Percentiles rank a stretch among this genome's conserved stretches.
Conservation (phyloP, 2,797 vertebrate species). For the Acanthurus tractus region DNA sequence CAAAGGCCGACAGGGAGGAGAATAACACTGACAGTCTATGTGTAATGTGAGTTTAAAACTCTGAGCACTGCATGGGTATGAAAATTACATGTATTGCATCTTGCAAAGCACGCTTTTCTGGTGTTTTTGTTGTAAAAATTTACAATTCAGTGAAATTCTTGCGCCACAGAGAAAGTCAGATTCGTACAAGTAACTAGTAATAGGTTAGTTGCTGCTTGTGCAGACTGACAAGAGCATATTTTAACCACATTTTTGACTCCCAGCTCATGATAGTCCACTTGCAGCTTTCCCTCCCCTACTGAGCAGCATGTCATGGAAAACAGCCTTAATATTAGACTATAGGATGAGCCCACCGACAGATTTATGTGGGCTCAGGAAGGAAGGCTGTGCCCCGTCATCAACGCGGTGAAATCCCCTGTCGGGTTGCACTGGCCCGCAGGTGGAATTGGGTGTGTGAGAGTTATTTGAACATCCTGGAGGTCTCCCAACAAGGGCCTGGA, state of each 20-base stretch:
- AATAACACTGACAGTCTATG: conserved; percentile 16
- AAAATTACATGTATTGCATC: conserved; percentile 1
- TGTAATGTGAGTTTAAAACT: conserved; percentile 10
- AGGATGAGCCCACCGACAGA: conserved; percentile 81
- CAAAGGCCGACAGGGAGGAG: neutral
- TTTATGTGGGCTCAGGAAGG: conserved; percentile 88
- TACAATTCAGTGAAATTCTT: neutral
- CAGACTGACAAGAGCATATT: conserved; percentile 20
- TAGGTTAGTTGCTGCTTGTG: conserved; percentile 24
- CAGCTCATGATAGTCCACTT: conserved; percentile 49
- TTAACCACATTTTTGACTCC: conserved; percentile 27
- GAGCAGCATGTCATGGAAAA: conserved; percentile 77
- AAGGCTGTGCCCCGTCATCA: conserved; percentile 82
- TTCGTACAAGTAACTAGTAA: neutral
- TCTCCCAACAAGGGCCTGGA: conserved; percentile 65
- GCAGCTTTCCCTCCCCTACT: conserved; percentile 54
- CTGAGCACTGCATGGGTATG: neutral
- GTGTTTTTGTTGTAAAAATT: neutral
- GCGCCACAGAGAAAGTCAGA: neutral
- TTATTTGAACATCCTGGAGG: conserved; percentile 81
- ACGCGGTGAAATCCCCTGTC: conserved; percentile 77
- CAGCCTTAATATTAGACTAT: conserved; percentile 82
- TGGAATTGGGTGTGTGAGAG: conserved; percentile 70
- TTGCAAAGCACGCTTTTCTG: neutral
- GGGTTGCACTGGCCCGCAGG: conserved; percentile 73